Evolutionary conservation across 2,888 invertebrate genomes (phyloP).

Genomic region (Ichneumon xanthorius): DNA sequence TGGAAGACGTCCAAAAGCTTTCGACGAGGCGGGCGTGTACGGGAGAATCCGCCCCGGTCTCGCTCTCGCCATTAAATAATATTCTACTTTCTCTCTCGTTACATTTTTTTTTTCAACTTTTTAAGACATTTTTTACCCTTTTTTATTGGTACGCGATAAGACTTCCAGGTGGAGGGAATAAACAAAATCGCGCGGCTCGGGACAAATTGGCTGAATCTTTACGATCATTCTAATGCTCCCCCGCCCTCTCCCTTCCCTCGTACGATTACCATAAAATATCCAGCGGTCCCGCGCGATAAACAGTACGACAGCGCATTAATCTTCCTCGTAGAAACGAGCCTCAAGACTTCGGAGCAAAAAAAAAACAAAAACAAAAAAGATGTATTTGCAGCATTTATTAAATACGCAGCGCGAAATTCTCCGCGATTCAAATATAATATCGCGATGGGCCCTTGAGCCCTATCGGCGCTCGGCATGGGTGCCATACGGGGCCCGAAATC

Average conservation of each 20-base stretch:
- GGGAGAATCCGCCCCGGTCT: slow-evolving; percentile 55
- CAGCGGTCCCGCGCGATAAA: slow-evolving; percentile 32
- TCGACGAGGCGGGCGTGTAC: slow-evolving; percentile 52
- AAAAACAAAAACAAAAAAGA: neutral
- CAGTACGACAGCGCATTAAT: slow-evolving; percentile 40
- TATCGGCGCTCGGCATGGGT: slow-evolving; percentile 79
- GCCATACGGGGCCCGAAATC: slow-evolving; percentile 76
- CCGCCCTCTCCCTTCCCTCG: neutral
- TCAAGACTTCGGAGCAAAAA: slow-evolving; percentile 27
- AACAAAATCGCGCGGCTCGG: slow-evolving; percentile 36
- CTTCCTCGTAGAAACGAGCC: slow-evolving; percentile 31
- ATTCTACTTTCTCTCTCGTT: slow-evolving; percentile 43
- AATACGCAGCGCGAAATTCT: slow-evolving; percentile 50
- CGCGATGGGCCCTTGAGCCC: slow-evolving; percentile 44
- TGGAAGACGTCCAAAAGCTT: slow-evolving; percentile 72
- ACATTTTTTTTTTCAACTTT: slow-evolving; percentile 17
- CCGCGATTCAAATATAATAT: slow-evolving; percentile 48
- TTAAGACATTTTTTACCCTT: neutral
- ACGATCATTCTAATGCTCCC: slow-evolving; percentile 55
- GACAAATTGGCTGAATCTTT: slow-evolving; percentile 60
- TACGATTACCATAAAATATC: slow-evolving; percentile 58
- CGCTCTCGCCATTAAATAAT: slow-evolving; percentile 67
- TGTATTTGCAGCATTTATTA: slow-evolving; percentile 7
- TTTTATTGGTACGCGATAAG: slow-evolving; percentile 56
- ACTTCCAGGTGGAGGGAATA: slow-evolving; percentile 36